phyloP scores from a whole-genome alignment of 2,888 invertebrate genomes.

The Rhogogaster chlorosoma region DNA sequence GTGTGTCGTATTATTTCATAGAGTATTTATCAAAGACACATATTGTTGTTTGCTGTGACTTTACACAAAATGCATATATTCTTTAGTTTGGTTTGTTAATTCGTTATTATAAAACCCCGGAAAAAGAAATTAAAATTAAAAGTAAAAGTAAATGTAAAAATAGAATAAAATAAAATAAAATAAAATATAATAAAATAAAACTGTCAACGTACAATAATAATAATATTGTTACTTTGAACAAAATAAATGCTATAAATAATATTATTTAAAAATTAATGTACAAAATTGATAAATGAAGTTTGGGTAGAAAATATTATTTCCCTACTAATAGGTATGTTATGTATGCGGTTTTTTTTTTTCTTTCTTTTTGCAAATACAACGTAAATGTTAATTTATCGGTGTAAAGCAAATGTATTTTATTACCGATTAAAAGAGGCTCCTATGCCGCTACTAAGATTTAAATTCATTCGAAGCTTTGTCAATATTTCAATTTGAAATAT shows the following conservation, averaged over 20 bases:
- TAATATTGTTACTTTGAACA: constrained; percentile 7
- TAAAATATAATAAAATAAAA: constrained; percentile 4
- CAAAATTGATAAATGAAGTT: constrained; percentile 4
- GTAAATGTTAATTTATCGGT: neutral
- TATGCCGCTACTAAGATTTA: constrained; percentile 11
- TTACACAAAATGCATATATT: constrained; percentile 3
- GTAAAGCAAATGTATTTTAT: neutral
- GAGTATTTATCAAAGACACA: constrained; percentile 24
- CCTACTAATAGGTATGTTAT: neutral
- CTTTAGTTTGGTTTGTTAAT: neutral
- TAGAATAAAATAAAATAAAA: neutral
- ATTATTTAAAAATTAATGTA: constrained; percentile 24
- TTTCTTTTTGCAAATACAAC: neutral
- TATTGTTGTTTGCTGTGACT: neutral
- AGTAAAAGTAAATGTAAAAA: neutral
- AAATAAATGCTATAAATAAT: constrained; percentile 26
- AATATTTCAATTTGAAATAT: constrained; percentile 44
- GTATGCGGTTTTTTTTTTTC: neutral
- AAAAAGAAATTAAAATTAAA: neutral
- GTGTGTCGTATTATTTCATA: constrained; percentile 11
- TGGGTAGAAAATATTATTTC: neutral
- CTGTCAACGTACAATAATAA: constrained; percentile 5
- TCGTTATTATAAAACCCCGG: neutral
- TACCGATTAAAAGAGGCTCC: constrained; percentile 19
- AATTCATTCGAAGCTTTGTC: constrained; percentile 8